Evolutionary conservation across 1,140 invertebrate genomes (phyloP), one percentile per base, ranked within the genome.

Genomic region (Macrotrachela quadricornifera): DNA sequence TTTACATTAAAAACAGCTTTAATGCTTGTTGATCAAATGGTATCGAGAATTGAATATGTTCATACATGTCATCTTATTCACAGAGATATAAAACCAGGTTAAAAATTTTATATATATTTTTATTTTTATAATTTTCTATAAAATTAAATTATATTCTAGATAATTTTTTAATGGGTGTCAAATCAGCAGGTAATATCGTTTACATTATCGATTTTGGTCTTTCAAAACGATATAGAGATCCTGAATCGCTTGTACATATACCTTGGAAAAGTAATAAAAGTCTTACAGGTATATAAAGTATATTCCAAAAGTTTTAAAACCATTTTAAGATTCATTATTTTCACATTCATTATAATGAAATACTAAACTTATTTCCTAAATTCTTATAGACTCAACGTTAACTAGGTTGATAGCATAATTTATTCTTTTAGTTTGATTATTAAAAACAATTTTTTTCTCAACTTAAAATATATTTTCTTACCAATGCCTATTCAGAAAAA

Each of bases 91-190:
- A 42, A 42, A 15, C 40, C 40, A 42, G 13, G 21, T 30, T 30
- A 8, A 30, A 8, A 30, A 4, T 30, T 30, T 30, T 30, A 30
- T 30, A 4, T 8, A 30, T 4, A 30, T n/a, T n/a, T n/a, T n/a
- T n/a, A n/a, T n/a, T n/a, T n/a, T n/a, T n/a, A n/a, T n/a, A n/a
- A n/a, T n/a, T n/a, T n/a, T n/a, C 1, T 42, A 15, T 4, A 14
- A 15, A 15, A 15, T 42, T 4, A 15, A 42, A 4, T 30, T 8
- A 4, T 15, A 14, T 2, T 13, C 10, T 13, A 42, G 15, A 13
- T 42, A 15, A 42, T 42, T 13, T 97, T 75, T 74, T 97, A 60
- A 97, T 96, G 90, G 91, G 91, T 49, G 76, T 96, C 49, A 91
- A 90, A 59, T 91, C 94, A 59, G 10, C 75, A 62, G 71, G 70